phyloP scores from a whole-genome alignment of 1,140 invertebrate species.

The Rhagoletis pomonella region DNA sequence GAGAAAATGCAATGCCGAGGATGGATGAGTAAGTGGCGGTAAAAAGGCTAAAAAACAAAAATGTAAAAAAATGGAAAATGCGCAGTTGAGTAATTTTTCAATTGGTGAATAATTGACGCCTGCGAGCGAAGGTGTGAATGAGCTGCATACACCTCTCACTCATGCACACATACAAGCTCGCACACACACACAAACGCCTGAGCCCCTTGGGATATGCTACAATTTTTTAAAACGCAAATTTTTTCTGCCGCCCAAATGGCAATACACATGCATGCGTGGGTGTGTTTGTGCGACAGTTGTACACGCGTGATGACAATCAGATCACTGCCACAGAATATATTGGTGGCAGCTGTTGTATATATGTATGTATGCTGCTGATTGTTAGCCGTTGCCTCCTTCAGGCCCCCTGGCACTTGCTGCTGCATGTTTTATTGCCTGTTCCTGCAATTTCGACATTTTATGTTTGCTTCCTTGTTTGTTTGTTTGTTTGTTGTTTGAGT shows the following conservation, averaged over 20 bases:
- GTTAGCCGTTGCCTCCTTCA: not conserved
- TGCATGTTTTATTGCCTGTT: constrained; percentile 30
- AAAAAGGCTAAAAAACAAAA: constrained; percentile 13
- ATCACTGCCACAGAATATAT: constrained; percentile 42
- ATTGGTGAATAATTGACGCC: constrained; percentile 65
- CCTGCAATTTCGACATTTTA: constrained; percentile 21
- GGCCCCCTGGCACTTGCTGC: not conserved
- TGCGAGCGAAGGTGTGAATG: constrained; percentile 55
- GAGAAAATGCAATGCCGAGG: not conserved
- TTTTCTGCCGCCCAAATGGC: not conserved
- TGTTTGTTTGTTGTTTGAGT: not conserved
- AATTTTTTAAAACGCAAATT: constrained; percentile 11
- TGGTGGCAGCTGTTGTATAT: constrained; percentile 2
- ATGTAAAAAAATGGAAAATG: constrained; percentile 32
- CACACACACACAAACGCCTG: not conserved
- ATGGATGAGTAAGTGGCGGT: too few species aligned
- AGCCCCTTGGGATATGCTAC: constrained; percentile 16
- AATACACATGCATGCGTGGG: not conserved
- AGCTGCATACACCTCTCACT: not conserved
- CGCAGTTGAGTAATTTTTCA: constrained; percentile 72
- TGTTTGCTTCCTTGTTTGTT: constrained; percentile 9
- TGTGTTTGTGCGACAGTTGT: constrained; percentile 6
- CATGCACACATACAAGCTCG: not conserved
- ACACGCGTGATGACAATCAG: constrained; percentile 43
- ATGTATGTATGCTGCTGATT: not conserved